Evolutionary conservation across 2,888 invertebrate genomes (phyloP), one percentile per base, ranked within the genome.

Genomic region (Zhengitettix transpicula): DNA sequence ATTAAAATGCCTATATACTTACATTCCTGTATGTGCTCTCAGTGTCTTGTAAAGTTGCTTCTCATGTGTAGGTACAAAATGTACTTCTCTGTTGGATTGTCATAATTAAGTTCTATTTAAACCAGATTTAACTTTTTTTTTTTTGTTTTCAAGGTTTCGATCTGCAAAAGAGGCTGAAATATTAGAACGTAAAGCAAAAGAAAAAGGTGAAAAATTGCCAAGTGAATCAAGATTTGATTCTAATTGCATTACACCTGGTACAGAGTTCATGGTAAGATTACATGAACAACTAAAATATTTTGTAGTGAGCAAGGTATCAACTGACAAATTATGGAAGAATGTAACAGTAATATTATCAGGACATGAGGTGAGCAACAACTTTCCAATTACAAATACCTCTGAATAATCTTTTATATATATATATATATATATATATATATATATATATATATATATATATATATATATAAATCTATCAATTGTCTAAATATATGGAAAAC

Each of bases 161-260:
- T 84, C 94, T 12, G 96, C 96, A 0, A 86, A 89, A 70, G 93
- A 94, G 67, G 91, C 91, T 1, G 86, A 89, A 69, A 76, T 79
- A 28, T 74, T 85, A 60, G 87, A 91, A 72, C 79, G 81, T 40
- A 82, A 84, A 67, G 95, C 95, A 0, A 75, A 74, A 66, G 78
- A 80, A 55, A 84, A 84, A 67, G 96, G 95, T 14, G 89, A 93
- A 72, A 73, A 72, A 0, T 73, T 95, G 55, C 92, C 94, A 0
- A 74, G 78, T 5, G 88, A 87, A 67, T 84, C 86, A 59, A 79
- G 90, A 61, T 98, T 98, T 72, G 98, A 98, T 74, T 95, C 94
- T 17, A 98, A 98, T 74, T 97, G 97, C 72, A 98, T 98, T 64
- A 98, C 98, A 0, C 98, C 98, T 0, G 97, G 97, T 65, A 91